Conservation (phyloP, 2,888 invertebrate species). For the Colletes collaris region DNA sequence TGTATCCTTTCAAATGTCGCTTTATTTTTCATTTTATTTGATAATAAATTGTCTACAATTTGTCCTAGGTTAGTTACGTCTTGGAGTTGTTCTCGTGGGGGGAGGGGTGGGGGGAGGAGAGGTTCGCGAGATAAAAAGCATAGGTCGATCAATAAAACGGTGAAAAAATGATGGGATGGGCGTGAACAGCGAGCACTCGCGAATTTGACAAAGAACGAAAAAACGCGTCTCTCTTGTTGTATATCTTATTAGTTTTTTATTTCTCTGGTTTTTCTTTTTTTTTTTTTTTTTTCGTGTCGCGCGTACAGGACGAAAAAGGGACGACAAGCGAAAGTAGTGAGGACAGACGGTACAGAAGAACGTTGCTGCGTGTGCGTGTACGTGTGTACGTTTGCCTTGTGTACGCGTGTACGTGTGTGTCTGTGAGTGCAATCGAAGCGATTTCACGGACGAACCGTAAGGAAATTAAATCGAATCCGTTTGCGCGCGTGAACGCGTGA, state of each 20-base stretch:
- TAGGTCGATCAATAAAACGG: slow-evolving; percentile 67
- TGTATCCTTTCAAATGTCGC: slow-evolving; percentile 79
- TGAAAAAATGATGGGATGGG: slow-evolving; percentile 46
- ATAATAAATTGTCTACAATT: slow-evolving; percentile 83
- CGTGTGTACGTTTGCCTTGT: not conserved
- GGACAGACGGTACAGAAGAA: slow-evolving; percentile 53
- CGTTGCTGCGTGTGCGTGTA: slow-evolving; percentile 10
- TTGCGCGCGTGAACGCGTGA: slow-evolving; percentile 2
- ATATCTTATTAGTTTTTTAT: not conserved
- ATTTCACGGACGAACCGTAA: slow-evolving; percentile 40
- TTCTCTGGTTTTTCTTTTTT: slow-evolving; percentile 1
- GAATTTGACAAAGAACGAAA: slow-evolving; percentile 5
- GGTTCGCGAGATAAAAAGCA: slow-evolving; percentile 74
- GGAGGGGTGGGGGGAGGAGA: slow-evolving; percentile 3
- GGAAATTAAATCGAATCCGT: slow-evolving; percentile 24
- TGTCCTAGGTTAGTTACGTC: slow-evolving; percentile 81
- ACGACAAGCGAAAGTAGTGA: slow-evolving; percentile 55
- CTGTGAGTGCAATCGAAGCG: slow-evolving; percentile 34
- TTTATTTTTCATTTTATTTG: slow-evolving; percentile 81
- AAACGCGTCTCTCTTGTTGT: slow-evolving; percentile 24
- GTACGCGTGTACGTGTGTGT: not conserved
- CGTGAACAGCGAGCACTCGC: slow-evolving; percentile 59
- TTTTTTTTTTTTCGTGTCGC: slow-evolving; percentile 27
- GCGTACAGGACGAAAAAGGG: slow-evolving; percentile 34
- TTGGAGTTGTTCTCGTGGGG: slow-evolving; percentile 75